Conservation (phyloP, 2,888 invertebrate species). For the Heliconius erato region DNA sequence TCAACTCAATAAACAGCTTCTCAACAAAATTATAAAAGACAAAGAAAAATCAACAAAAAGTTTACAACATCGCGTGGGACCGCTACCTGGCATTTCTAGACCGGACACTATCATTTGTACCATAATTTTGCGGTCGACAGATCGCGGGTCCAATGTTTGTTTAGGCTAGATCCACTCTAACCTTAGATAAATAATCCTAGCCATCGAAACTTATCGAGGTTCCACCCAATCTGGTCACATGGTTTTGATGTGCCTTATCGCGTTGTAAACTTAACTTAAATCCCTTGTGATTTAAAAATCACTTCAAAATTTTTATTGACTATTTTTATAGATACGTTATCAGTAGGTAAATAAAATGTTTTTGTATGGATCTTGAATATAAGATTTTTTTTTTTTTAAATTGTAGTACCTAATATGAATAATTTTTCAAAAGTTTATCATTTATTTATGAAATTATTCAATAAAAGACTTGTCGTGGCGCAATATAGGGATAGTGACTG, state of each 20-base stretch:
- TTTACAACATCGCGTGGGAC: background rate
- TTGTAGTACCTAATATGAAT: too few species aligned
- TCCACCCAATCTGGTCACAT: background rate
- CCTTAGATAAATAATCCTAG: slow-evolving; percentile 31
- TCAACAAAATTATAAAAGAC: background rate
- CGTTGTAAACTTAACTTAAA: slow-evolving; percentile 31
- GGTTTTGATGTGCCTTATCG: slow-evolving; percentile 27
- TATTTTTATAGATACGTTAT: slow-evolving; percentile 11
- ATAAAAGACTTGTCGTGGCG: background rate
- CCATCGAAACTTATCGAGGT: slow-evolving; percentile 25
- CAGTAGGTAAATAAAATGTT: background rate
- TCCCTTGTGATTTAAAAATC: slow-evolving; percentile 23
- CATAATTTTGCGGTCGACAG: slow-evolving; percentile 51
- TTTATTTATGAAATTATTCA: too few species aligned
- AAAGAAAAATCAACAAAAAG: background rate
- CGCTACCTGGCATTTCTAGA: slow-evolving; percentile 53
- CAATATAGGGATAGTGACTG: background rate
- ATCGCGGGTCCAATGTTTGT: slow-evolving; percentile 40
- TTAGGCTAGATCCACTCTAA: slow-evolving; percentile 44
- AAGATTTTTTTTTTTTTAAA: background rate
- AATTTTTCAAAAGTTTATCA: too few species aligned
- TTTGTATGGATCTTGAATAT: background rate
- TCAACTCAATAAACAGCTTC: background rate
- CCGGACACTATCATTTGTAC: slow-evolving; percentile 50
- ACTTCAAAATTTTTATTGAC: background rate